Evolutionary conservation across 2,113 vertebrate species (phyloP), one percentile per base, ranked within the genome.

Genomic region (Engystomops pustulosus): DNA sequence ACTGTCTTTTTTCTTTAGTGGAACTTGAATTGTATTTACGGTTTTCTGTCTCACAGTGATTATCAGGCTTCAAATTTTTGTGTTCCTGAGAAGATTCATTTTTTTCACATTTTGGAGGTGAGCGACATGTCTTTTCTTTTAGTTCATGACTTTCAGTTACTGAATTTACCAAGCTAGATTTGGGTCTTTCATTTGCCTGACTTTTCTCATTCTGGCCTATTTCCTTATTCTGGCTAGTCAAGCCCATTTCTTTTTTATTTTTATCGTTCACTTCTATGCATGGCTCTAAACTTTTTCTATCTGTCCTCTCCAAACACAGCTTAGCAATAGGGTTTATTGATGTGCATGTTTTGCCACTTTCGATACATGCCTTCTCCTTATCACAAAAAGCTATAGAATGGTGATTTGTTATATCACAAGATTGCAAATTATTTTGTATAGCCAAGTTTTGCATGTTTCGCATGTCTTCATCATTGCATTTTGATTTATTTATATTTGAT

Each of bases 191-290:
- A 88, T 86, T 88, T 88, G 88, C 87, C n/a, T 68, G 83, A 90
- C 88, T 75, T n/a, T 34, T n/a, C 85, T 88, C 82, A 71, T n/a
- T n/a, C n/a, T n/a, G n/a, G n/a, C n/a, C n/a, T n/a, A 71, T 88
- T 84, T 85, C 89, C 81, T 87, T 89, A 25, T 34, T 60, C 69
- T 83, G 72, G 0, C 91, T 89, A 1, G 89, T 89, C n/a, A 70
- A 84, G 68, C 70, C 86, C 88, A 88, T 82, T 83, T 92, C 91
- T 86, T 89, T 93, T 47, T 87, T 91, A 15, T 88, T 91, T 86
- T 90, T 92, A 86, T 88, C 91, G 38, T 34, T 90, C 62, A 90
- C 90, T 77, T 91, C 91, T 83, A 65, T 32, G 20, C 84, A 80
- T 47, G 80, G 20, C 87, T 87, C n/a, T 91, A 89, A 72, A 81